These are phyloP conservation scores for Umimayanthus kanabou DNA, from an alignment of 92 coral and sea anemone species.

Conservation along the genomic window DNA sequence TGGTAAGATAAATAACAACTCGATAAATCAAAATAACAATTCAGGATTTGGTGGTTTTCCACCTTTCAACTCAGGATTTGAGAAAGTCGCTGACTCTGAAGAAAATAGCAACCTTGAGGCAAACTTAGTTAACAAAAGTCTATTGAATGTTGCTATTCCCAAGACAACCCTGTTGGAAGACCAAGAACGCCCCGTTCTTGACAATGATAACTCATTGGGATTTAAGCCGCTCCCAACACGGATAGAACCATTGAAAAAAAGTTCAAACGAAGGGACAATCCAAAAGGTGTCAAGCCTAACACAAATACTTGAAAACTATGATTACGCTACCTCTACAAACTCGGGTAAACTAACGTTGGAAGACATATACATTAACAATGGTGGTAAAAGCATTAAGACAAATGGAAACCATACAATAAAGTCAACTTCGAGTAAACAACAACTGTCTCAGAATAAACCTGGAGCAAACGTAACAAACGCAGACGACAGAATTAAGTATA, in stretches of 20 bases:
- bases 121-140: background rate
- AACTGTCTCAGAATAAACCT: background rate
- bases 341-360: background rate
- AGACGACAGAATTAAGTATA: background rate
- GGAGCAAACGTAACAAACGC: background rate
- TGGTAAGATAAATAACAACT: constrained; percentile 16
- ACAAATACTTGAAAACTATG: background rate
- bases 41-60: background rate
- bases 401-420: background rate
- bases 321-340: background rate
- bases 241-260: background rate
- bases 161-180: background rate
- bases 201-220: background rate
- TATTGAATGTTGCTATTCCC: background rate
- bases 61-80: constrained; percentile 5
- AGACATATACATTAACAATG: background rate
- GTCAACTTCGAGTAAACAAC: background rate
- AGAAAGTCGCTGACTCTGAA: background rate
- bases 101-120: background rate
- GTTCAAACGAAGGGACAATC: background rate
- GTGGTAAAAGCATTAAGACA: background rate
- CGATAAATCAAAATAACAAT: background rate
- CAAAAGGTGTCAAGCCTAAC: background rate
- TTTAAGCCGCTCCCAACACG: background rate
- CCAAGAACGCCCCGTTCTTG: background rate